A percentile compares a stretch with the other conserved stretches of the same genome.
Conservation (phyloP, 2,888 invertebrate genomes). For the Epirrita christyi region DNA sequence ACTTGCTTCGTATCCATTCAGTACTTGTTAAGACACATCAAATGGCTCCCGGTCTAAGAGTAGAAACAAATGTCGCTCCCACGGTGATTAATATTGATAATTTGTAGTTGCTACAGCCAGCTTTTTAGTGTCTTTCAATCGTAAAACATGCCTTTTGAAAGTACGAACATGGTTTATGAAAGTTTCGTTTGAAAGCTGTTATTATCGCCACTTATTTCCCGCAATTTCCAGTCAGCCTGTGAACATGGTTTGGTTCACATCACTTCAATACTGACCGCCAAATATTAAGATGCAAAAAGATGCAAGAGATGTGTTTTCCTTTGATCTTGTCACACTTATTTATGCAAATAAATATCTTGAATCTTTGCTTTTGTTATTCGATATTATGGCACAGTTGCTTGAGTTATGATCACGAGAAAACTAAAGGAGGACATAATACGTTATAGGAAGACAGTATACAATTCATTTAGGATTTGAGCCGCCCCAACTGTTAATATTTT, state of each 20-base stretch:
- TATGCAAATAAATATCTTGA: no score
- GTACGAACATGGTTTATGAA: conserved; percentile 8
- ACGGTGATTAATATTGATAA: conserved; percentile 53
- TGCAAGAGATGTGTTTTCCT: no score
- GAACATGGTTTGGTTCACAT: conserved; percentile 3
- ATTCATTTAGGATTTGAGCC: no score
- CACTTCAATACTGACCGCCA: conserved; percentile 12
- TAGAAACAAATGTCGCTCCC: conserved; percentile 30
- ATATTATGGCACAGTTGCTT: no score
- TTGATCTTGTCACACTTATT: no score
- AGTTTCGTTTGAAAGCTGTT: conserved; percentile 18
- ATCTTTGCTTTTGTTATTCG: no score
- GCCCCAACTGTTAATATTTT: no score
- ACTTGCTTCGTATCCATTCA: no score
- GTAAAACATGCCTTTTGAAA: conserved; percentile 16
- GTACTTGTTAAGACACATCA: no score
- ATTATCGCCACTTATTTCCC: conserved; percentile 15
- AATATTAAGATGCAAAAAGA: not conserved
- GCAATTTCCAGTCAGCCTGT: conserved; percentile 6
- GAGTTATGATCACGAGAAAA: no score
- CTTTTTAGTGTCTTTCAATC: conserved; percentile 23
- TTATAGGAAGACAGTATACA: no score
- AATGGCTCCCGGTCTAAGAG: conserved; percentile 10
- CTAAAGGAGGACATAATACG: no score
- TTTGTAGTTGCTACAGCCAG: conserved; percentile 45